Evolutionary conservation across 2,797 vertebrate genomes (phyloP), one percentile per base, ranked within the genome.

Genomic region (Sebastes nivosus): DNA sequence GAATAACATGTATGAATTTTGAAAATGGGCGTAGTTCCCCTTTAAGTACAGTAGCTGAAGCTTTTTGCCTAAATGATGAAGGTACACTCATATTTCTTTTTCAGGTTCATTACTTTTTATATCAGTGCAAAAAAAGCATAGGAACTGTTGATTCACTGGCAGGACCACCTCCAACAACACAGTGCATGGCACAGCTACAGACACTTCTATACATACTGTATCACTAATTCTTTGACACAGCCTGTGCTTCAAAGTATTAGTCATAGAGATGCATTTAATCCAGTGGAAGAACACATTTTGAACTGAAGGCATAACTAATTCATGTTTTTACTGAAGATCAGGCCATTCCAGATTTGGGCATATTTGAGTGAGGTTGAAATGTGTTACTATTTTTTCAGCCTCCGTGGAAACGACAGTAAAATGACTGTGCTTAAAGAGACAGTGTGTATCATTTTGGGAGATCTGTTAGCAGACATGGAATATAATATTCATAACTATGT

Each of bases 51-150:
- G 60, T 52, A 64, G 82, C 75, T 74, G 72, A 70, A 75, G 72
- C 46, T 83, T 83, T 75, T 72, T 58, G 66, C 79, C 50, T 60
- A 22, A 68, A 57, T 78, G 36, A 72, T 29, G 63, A 69, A 77
- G 18, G 16, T 81, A 80, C 67, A 85, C 75, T 79, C 66, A 32
- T 72, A 74, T 67, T 83, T 68, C 60, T 24, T 69, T 75, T 82
- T 87, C 14, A 61, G 38, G 38, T 89, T 59, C 36, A 72, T 88
- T 79, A 2, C 65, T 82, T 78, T 75, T 83, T 71, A 81, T 81
- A 58, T 87, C 86, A 91, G 89, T 95, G 92, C 89, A 94, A 92
- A 92, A 46, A 85, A 84, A 80, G 58, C 67, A 85, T 67, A 82
- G 13, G 61, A 81, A 81, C 18, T 24, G 58, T 69, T 65, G 46